Base-by-base conservation (phyloP, 2,113 vertebrate species). In the Sorex fumeus region DNA sequence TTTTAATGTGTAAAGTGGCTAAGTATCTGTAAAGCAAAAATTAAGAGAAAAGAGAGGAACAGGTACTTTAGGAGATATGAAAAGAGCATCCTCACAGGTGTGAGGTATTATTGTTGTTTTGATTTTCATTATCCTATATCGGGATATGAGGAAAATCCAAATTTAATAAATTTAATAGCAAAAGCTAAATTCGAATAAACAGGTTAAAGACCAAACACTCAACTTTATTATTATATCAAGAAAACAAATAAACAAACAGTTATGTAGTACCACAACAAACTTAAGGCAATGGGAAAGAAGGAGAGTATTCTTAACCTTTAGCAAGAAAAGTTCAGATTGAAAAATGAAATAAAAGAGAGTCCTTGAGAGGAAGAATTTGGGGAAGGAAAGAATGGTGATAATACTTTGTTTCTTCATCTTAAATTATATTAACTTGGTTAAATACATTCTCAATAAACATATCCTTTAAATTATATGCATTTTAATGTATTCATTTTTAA, bases 181-280 rank as follows among this genome's bases (percentile, higher is more conserved):
- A 91, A 71, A n/a, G 5, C 47, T 5, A 16, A 18, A 57, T 57
- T 57, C 16, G 18, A 57, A 57, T 57, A 57, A 15, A 57, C 4
- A 57, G 53, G 13, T 18, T 32, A 62, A 23, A 28, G 28, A 62
- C 25, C 16, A 50, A 4, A 60, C 36, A 34, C 11, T 72, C 19
- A 78, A 83, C 64, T 83, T 64, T 30, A 83, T 13, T 79, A 71
- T 5, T 47, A 78, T 5, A 66, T 69, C 8, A 57, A 7, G 36
- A 11, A 91, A 90, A 70, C 45, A 77, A 7, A 83, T n/a, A n/a
- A n/a, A n/a, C n/a, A 80, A 91, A 25, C 32, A 66, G n/a, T 5
- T 69, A 8, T 32, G 8, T 36, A 40, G 34, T 82, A 76, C 13
- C 0, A 32, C 10, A 71, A 57, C 30, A 45, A 1, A 16, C 40